Conservation (phyloP, 2,888 invertebrate genomes). For the Heliconius ismenius region DNA sequence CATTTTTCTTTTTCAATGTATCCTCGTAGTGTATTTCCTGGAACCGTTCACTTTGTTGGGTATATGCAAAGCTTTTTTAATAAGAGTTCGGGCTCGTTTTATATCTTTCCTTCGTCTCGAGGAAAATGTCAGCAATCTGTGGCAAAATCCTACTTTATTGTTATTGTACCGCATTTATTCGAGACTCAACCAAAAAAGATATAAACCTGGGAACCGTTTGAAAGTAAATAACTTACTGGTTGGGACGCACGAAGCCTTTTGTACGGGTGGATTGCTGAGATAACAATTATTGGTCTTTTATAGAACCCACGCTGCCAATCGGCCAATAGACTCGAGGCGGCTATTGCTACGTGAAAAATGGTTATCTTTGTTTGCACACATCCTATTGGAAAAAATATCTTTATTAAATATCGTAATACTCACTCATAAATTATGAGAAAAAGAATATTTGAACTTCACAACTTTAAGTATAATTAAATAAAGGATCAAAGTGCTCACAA, state of each 20-base stretch:
- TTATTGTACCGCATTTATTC: slow-evolving; percentile 76
- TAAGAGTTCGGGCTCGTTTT: slow-evolving; percentile 68
- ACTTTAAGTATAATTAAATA: slow-evolving; percentile 61
- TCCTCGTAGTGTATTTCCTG: slow-evolving; percentile 47
- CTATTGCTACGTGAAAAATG: slow-evolving; percentile 41
- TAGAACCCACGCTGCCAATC: slow-evolving; percentile 53
- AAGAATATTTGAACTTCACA: slow-evolving; percentile 36
- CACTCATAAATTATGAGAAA: slow-evolving; percentile 33
- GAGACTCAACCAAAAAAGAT: slow-evolving; percentile 65
- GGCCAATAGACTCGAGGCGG: slow-evolving; percentile 49
- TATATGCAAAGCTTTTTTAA: slow-evolving; percentile 74
- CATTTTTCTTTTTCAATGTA: slow-evolving; percentile 47
- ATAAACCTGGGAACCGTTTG: slow-evolving; percentile 73
- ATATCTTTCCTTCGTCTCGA: slow-evolving; percentile 66
- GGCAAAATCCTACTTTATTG: slow-evolving; percentile 76
- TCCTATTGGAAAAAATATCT: slow-evolving; percentile 6
- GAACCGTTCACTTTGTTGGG: slow-evolving; percentile 54
- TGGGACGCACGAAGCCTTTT: slow-evolving; percentile 53
- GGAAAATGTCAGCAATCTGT: slow-evolving; percentile 77
- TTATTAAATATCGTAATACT: slow-evolving; percentile 16
- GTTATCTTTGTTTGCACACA: slow-evolving; percentile 40
- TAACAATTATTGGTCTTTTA: slow-evolving; percentile 73
- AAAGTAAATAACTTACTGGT: slow-evolving; percentile 68
- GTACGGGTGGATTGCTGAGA: slow-evolving; percentile 62
- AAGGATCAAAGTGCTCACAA: slow-evolving; percentile 53